phyloP scores from a whole-genome alignment of 2,888 invertebrate genomes.

The Thymelicus lineola region DNA sequence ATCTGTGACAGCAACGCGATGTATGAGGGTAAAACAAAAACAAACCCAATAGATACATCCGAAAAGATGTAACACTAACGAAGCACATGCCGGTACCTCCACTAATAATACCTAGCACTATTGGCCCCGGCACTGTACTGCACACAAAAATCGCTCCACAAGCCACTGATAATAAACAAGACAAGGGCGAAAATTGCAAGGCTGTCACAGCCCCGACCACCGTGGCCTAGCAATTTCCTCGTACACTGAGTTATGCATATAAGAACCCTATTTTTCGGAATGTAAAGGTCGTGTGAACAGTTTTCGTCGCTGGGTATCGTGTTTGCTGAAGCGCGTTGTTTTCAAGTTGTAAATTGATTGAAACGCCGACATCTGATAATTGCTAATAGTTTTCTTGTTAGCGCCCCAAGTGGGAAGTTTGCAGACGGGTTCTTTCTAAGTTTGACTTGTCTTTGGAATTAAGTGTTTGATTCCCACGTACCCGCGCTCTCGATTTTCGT shows the following conservation, averaged over 20 bases:
- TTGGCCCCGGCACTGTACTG: no score
- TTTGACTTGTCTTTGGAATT: conserved; percentile 43
- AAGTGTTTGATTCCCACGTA: conserved; percentile 26
- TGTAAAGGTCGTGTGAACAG: neutral
- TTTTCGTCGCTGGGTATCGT: conserved; percentile 38
- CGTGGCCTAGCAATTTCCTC: neutral
- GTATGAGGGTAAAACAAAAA: neutral
- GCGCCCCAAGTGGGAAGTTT: conserved; percentile 49
- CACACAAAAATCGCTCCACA: conserved; percentile 16
- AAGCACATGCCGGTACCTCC: neutral
- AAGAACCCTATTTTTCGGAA: conserved; percentile 3
- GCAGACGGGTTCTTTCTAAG: conserved; percentile 47
- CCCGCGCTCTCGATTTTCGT: conserved; percentile 11
- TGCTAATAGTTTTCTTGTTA: conserved; percentile 82
- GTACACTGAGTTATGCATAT: neutral
- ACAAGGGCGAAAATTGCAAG: conserved; percentile 54
- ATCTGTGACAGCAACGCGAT: neutral
- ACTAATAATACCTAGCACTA: neutral
- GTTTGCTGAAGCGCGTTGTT: conserved; percentile 66
- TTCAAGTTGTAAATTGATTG: conserved; percentile 78
- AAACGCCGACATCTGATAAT: conserved; percentile 77
- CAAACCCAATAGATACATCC: neutral
- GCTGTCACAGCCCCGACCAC: conserved; percentile 60
- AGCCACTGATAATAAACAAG: conserved; percentile 1
- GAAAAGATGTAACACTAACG: conserved; percentile 4